Evolutionary conservation across 2,888 invertebrate species (phyloP).

Genomic region (Timema cristinae): DNA sequence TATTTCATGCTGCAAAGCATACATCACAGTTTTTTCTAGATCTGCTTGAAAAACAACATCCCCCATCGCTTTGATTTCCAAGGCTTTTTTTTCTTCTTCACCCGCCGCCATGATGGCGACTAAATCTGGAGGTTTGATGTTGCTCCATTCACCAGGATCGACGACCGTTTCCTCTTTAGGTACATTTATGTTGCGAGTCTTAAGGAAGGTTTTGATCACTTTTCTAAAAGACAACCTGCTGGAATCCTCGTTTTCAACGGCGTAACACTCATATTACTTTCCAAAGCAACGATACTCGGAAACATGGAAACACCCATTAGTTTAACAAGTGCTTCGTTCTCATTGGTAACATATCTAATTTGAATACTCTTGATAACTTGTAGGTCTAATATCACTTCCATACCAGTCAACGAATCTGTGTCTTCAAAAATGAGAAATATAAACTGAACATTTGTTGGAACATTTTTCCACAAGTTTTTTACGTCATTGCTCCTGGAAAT

Average conservation of each 20-base stretch:
- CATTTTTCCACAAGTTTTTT: conserved; percentile 51
- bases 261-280: conserved; percentile 44
- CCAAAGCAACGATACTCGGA: conserved; percentile 55
- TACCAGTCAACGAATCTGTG: conserved; percentile 56
- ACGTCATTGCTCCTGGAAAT: conserved; percentile 44
- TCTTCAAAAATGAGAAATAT: conserved; percentile 65
- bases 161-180: conserved; percentile 31
- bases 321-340: conserved; percentile 52
- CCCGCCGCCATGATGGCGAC: conserved; percentile 26
- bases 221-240: conserved; percentile 48
- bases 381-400: conserved; percentile 64
- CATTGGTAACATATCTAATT: conserved; percentile 55
- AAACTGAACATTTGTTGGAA: conserved; percentile 51
- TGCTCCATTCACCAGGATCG: conserved; percentile 44
- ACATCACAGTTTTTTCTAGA: conserved; percentile 80
- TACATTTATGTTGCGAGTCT: conserved; percentile 26
- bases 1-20: conserved; percentile 80
- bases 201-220: conserved; percentile 43
- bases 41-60: conserved; percentile 79
- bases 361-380: conserved; percentile 53
- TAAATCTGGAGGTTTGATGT: conserved; percentile 37
- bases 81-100: conserved; percentile 29
- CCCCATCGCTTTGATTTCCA: conserved; percentile 43
- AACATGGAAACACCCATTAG: conserved; percentile 48
- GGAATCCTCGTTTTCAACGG: conserved; percentile 46